These are phyloP conservation scores for Pyrrhia umbra DNA, from an alignment of 2,888 invertebrate genomes.

Conservation along the genomic window DNA sequence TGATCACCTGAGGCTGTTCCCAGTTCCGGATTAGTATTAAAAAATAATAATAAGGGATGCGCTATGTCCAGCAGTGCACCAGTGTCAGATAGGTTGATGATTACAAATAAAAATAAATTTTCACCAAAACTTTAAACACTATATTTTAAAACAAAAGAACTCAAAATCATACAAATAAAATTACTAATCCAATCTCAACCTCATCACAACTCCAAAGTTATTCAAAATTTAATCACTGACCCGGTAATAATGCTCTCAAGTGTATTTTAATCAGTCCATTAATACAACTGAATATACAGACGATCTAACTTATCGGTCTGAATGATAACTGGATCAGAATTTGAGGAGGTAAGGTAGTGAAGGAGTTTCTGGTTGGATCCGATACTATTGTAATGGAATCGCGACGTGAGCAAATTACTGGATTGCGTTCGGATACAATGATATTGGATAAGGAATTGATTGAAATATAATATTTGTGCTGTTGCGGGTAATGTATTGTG, in stretches of 20 bases:
- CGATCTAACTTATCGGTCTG: constrained; percentile 43
- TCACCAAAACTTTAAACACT: no score
- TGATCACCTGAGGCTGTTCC: no score
- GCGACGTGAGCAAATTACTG: constrained; percentile 69
- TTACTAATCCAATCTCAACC: no score
- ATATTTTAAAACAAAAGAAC: no score
- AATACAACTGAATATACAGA: constrained; percentile 18
- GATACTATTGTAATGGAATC: constrained; percentile 73
- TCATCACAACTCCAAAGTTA: no score
- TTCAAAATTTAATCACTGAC: not conserved
- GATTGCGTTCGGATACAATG: constrained; percentile 36
- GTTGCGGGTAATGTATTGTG: not conserved
- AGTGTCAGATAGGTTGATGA: no score
- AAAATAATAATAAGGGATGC: no score
- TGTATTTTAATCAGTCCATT: not conserved
- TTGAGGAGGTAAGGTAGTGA: constrained; percentile 65
- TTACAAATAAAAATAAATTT: no score
- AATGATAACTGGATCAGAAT: constrained; percentile 70
- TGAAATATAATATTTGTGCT: not conserved
- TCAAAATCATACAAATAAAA: no score
- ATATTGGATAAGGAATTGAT: constrained; percentile 36
- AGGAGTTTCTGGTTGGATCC: constrained; percentile 59
- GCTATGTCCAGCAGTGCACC: no score
- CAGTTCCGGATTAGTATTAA: no score
- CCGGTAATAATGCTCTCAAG: not conserved